Evolutionary conservation across 2,888 invertebrate genomes (phyloP).

Genomic region (Leptinotarsa haldemani): DNA sequence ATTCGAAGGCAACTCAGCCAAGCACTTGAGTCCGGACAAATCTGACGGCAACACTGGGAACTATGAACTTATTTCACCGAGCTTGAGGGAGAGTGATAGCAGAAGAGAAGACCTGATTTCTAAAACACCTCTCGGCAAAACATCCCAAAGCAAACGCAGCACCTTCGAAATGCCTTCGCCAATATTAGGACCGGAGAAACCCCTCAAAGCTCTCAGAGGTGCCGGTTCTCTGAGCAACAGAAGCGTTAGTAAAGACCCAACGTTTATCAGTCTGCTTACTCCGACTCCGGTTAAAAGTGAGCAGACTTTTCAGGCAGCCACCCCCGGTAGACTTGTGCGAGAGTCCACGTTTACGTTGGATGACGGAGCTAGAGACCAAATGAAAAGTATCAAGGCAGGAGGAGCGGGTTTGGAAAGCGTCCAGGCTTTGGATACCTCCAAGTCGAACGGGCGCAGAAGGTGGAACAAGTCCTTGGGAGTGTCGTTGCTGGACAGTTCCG

Average conservation of each 20-base stretch:
- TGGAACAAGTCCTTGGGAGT: slow-evolving; percentile 38
- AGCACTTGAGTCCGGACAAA: neutral
- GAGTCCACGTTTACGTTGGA: slow-evolving; percentile 20
- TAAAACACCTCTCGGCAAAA: neutral
- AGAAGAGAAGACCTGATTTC: neutral
- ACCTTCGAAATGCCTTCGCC: slow-evolving; percentile 26
- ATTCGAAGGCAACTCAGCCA: neutral
- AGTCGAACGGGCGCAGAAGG: slow-evolving; percentile 30
- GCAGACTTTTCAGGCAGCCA: neutral
- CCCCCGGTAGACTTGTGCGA: neutral
- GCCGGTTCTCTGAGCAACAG: neutral
- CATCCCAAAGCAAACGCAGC: neutral
- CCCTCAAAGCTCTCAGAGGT: neutral
- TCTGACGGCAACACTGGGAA: slow-evolving; percentile 11
- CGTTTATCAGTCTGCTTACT: slow-evolving; percentile 15
- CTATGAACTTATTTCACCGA: neutral
- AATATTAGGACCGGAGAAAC: slow-evolving; percentile 5
- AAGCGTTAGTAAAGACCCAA: neutral
- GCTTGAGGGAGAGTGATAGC: neutral
- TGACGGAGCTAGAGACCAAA: neutral
- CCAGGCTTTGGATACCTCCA: slow-evolving; percentile 7
- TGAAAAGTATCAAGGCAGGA: too few species aligned
- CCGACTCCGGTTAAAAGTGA: slow-evolving; percentile 10
- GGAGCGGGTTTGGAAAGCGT: neutral
- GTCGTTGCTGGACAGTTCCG: slow-evolving; percentile 30